Base-by-base conservation (phyloP, 2,888 invertebrate species). In the Slavum lentiscoides region DNA sequence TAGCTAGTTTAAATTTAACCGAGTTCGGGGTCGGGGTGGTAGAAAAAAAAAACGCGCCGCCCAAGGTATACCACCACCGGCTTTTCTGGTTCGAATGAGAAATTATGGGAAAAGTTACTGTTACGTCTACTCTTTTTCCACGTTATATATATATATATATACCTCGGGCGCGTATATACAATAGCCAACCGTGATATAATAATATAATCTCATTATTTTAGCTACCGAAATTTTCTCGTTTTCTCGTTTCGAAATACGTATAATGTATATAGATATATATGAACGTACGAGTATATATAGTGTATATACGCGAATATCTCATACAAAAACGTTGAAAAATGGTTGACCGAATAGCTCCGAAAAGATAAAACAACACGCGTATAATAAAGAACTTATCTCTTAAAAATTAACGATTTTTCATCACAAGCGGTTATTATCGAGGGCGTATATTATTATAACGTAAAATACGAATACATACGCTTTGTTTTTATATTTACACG, bases 171-270 rank as follows among this genome's bases (percentile, higher is more conserved):
- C 61, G 59, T 43, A 8, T n/a, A 7, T 72, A 76, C 68, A 68
- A 59, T 59, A 69, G 76, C 59, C 68, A 61, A 69, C 76, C 49
- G 59, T 61, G 61, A 53, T 61, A 61, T 76, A 76, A 76, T 76
- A 76, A 76, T 76, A 76, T 69, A 61, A 76, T 76, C 30, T 68
- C 76, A 69, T 76, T 76, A 76, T 76, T 76, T 76, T 49, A 9
- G 59, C 30, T 17, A 49, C 68, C 37, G 49, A 76, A 49, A 67
- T 43, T 19, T 67, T 75, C 66, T 39, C 55, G 55, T n/a, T 68
- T 68, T 68, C 49, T 68, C 61, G 17, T 49, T 43, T 61, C 49
- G 37, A 30, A 69, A 76, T 61, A 11, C 3, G 0, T n/a, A 23
- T 23, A 73, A 11, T 62, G 9, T 21, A 21, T 61, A 30, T 30